Percentiles rank a stretch among this genome's conserved stretches.
These are phyloP conservation scores for Nyleta sp. DNA, from an alignment of 2,888 invertebrate species.

Conservation along the genomic window DNA sequence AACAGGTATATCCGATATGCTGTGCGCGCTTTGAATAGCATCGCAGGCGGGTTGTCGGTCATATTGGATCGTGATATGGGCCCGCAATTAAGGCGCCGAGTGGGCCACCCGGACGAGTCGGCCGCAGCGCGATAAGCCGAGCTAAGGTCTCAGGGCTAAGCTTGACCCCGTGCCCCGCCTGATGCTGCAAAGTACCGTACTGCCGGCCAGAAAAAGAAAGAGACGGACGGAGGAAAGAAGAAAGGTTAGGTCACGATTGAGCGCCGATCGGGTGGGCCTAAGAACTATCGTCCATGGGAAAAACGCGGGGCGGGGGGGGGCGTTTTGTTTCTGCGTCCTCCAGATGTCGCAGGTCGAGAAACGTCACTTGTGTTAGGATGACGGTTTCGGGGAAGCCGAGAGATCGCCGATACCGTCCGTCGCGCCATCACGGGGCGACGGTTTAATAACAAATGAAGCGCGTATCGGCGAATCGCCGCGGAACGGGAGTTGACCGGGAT, in stretches of 20 bases:
- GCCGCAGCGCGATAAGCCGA: conserved; percentile 79
- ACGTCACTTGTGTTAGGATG: conserved; percentile 20
- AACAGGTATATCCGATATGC: conserved; percentile 56
- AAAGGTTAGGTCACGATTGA: conserved; percentile 79
- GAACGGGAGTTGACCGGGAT: conserved; percentile 23
- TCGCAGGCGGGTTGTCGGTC: conserved; percentile 78
- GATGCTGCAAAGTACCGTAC: conserved; percentile 70
- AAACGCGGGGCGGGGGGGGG: conserved; percentile 10
- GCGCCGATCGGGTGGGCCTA: conserved; percentile 78
- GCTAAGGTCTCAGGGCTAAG: conserved; percentile 77
- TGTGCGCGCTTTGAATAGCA: conserved; percentile 72
- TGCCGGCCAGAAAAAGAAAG: conserved; percentile 51
- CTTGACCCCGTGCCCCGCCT: conserved; percentile 74
- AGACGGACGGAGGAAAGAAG: conserved; percentile 37
- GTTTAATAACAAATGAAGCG: conserved; percentile 45
- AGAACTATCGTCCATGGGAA: conserved; percentile 70
- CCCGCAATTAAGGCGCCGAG: conserved; percentile 81
- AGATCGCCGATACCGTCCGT: conserved; percentile 1
- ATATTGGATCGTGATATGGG: conserved; percentile 82
- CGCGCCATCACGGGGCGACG: conserved; percentile 8
- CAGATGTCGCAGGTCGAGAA: conserved; percentile 4
- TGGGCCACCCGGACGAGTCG: conserved; percentile 81
- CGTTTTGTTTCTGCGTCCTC: background rate
- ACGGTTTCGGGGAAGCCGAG: background rate
- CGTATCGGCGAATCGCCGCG: conserved; percentile 33